These are phyloP conservation scores for Aporrectodea caliginosa DNA, from an alignment of 1,140 invertebrate species.

Conservation along the genomic window DNA sequence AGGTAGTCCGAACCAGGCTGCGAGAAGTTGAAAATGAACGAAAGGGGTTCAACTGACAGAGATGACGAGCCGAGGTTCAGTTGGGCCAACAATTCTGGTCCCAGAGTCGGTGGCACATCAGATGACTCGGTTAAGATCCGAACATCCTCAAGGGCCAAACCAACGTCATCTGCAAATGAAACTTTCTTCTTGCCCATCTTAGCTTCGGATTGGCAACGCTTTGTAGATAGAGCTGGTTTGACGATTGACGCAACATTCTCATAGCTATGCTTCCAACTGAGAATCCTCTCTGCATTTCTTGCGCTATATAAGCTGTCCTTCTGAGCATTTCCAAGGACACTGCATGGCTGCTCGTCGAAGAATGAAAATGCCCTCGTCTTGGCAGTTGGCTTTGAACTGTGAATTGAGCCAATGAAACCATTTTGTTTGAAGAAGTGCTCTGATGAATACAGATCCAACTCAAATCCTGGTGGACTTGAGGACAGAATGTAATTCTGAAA, in stretches of 20 bases:
- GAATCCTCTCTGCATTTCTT: slow-evolving; percentile 2
- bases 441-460: background rate
- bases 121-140: slow-evolving; percentile 85
- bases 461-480: slow-evolving; percentile 19
- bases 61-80: slow-evolving; percentile 40
- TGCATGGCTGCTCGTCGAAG: background rate
- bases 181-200: slow-evolving; percentile 71
- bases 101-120: slow-evolving; percentile 70
- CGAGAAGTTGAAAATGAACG: slow-evolving; percentile 64
- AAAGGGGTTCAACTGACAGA: slow-evolving; percentile 36
- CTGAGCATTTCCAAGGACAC: background rate
- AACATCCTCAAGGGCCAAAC: slow-evolving; percentile 75
- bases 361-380: background rate
- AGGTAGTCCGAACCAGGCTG: slow-evolving; percentile 92
- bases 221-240: slow-evolving; percentile 36
- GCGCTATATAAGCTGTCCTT: background rate
- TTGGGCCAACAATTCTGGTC: slow-evolving; percentile 40
- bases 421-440: background rate
- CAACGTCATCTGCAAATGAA: slow-evolving; percentile 88
- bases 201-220: background rate
- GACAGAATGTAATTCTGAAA: slow-evolving; percentile 22
- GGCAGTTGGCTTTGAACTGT: background rate
- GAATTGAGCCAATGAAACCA: background rate
- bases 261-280: background rate
- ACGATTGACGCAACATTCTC: background rate